Percentiles rank a stretch among this genome's conserved stretches.
These are phyloP conservation scores for Ibidorhyncha struthersii DNA, from an alignment of 2,113 vertebrate genomes.

Conservation along the genomic window DNA sequence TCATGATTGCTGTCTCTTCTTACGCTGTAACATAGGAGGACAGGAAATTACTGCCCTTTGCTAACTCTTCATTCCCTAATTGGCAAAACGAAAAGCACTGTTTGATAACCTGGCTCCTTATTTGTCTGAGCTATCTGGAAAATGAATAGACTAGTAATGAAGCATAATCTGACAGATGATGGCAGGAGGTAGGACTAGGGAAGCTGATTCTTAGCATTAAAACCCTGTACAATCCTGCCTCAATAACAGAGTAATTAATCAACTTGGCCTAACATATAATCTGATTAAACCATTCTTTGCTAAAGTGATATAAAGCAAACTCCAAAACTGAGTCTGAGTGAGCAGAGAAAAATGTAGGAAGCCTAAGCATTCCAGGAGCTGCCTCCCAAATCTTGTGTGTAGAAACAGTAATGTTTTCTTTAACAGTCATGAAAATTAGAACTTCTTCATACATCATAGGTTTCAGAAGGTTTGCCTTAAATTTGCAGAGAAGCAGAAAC, in stretches of 20 bases:
- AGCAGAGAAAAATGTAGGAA: background rate
- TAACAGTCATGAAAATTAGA: background rate
- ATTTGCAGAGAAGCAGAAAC: background rate
- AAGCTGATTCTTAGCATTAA: conserved; percentile 52
- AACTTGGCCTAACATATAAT: conserved; percentile 35
- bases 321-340: conserved; percentile 1
- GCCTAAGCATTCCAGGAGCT: background rate
- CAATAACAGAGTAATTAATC: conserved; percentile 60
- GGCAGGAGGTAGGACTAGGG: conserved; percentile 20
- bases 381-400: background rate
- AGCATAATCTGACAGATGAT: conserved; percentile 56
- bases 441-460: background rate
- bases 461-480: background rate
- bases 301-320: conserved; percentile 2
- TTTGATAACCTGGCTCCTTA: background rate
- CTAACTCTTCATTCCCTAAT: background rate
- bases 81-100: background rate
- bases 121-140: conserved; percentile 23
- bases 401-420: background rate
- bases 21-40: background rate
- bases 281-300: conserved; percentile 60
- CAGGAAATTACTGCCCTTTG: background rate
- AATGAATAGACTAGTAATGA: conserved; percentile 51
- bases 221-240: conserved; percentile 30
- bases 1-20: background rate